Evolutionary conservation across 2,888 invertebrate genomes (phyloP).

Genomic region (Globia sparganii): DNA sequence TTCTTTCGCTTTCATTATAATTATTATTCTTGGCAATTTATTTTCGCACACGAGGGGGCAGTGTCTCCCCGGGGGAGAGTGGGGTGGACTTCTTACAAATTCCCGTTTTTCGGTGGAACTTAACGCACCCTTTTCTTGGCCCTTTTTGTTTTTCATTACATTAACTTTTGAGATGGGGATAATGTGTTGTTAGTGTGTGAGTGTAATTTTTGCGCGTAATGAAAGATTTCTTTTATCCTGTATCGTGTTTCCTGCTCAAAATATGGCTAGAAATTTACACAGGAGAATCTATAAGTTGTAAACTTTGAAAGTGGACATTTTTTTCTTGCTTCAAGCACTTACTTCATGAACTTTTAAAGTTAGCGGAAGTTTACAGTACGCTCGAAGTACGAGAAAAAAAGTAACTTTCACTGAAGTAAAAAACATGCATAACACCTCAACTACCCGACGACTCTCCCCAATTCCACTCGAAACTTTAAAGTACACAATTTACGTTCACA

Average conservation of each 20-base stretch:
- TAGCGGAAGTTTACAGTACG: slow-evolving; percentile 32
- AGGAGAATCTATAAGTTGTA: not conserved
- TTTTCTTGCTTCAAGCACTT: slow-evolving; percentile 5
- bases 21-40: slow-evolving; percentile 91
- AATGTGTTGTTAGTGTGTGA: slow-evolving; percentile 87
- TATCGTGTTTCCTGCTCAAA: slow-evolving; percentile 43
- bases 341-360: slow-evolving; percentile 44
- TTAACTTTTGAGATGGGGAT: slow-evolving; percentile 89
- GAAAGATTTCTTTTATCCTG: slow-evolving; percentile 71
- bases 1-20: slow-evolving; percentile 91
- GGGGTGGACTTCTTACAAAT: slow-evolving; percentile 89
- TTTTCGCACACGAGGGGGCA: slow-evolving; percentile 90
- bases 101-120: slow-evolving; percentile 90
- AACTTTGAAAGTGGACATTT: slow-evolving; percentile 18
- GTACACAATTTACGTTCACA: slow-evolving; percentile 89
- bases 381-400: slow-evolving; percentile 56
- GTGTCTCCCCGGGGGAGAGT: slow-evolving; percentile 76
- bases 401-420: slow-evolving; percentile 68
- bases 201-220: slow-evolving; percentile 82
- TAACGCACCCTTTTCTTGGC: slow-evolving; percentile 91
- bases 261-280: not conserved
- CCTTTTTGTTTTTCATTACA: slow-evolving; percentile 91
- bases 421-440: slow-evolving; percentile 76
- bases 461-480: slow-evolving; percentile 85
- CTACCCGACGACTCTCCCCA: slow-evolving; percentile 81